Base-by-base conservation (phyloP, 2,888 invertebrate genomes). In the Glomeris marginata region DNA sequence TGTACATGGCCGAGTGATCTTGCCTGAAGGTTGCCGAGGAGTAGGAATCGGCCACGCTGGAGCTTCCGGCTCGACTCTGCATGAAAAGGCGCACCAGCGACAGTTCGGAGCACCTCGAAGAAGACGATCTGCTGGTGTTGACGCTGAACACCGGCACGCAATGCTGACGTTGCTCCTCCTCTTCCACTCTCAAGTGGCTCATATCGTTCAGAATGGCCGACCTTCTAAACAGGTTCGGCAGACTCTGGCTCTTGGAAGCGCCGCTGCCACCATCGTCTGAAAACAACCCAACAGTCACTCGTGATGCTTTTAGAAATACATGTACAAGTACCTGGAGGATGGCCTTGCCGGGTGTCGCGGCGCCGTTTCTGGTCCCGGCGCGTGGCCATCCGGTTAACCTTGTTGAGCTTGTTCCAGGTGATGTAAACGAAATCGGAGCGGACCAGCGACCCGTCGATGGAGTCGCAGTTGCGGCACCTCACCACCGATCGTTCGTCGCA, bases 391-490 rank as follows among this genome's bases (percentile, higher is more conserved):
- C n/a, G n/a, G n/a, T n/a, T n/a, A n/a, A n/a, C n/a, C n/a, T n/a
- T n/a, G n/a, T n/a, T n/a, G n/a, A 86, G 72, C 66, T 85, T 85
- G 69, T 85, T 84, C 83, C 86, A 86, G 41, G 87, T 85, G 57
- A 86, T 87, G 69, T 84, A 81, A 59, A 83, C 83, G 62, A 84
- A 82, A 68, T 87, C 87, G 52, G 87, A 87, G 65, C 81, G 81
- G 54, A 83, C 83, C 86, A 88, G 86, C 59, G 84, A 82, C 56
- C 77, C 75, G 61, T 82, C 80, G 66, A 79, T 55, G 42, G 54
- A 47, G 21, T 51, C 42, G 49, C 54, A 52, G 33, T 55, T 54
- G 28, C 56, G 53, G 45, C 44, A 34, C 6, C 46, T 44, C 20
- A 50, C 35, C 21, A 36, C n/a, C n/a, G n/a, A n/a, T n/a, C n/a